Evolutionary conservation across 2,113 vertebrate genomes (phyloP), one percentile per base, ranked within the genome.

Genomic region (Merops nubicus): DNA sequence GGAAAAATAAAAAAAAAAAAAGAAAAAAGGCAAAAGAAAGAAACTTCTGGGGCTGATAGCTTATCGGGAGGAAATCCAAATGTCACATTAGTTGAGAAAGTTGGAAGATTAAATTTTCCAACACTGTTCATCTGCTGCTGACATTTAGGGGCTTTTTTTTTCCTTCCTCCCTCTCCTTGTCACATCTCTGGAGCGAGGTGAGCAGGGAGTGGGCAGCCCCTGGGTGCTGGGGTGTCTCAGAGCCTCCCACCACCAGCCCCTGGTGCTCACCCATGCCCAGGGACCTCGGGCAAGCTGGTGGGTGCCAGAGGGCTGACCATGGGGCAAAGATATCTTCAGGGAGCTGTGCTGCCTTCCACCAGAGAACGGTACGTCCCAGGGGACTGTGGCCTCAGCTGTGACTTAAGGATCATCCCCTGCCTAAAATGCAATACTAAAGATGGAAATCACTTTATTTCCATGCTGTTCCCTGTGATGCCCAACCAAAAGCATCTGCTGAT

Each of bases 61-160:
- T 98, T 98, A 98, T 98, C 98, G 17, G 94, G 95, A 97, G 86
- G 76, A 97, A 98, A 98, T 98, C 98, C 98, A 98, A 98, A 98
- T 98, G 98, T 98, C 98, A 98, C 98, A 96, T 98, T 98, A 97
- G 97, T 97, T 95, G 97, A 96, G 96, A 97, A 98, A 98, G 98
- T 98, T 97, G 95, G 97, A 94, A 98, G 98, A 98, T 98, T 98
- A 98, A 97, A 98, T 98, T 98, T 98, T 96, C 97, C 96, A 97
- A 93, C 93, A 96, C 96, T 97, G 98, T 98, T 98, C 98, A 98
- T 98, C 98, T 97, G 95, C 98, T n/a, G 89, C 97, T 98, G 98
- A 98, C 98, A 98, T 98, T 98, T 98, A 94, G 63, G 96, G 97
- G 85, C 86, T 93, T 95, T 97, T 94, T 93, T 80, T 21, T 12